These are phyloP conservation scores for Clivina fossor DNA, from an alignment of 2,888 invertebrate genomes.

Conservation along the genomic window DNA sequence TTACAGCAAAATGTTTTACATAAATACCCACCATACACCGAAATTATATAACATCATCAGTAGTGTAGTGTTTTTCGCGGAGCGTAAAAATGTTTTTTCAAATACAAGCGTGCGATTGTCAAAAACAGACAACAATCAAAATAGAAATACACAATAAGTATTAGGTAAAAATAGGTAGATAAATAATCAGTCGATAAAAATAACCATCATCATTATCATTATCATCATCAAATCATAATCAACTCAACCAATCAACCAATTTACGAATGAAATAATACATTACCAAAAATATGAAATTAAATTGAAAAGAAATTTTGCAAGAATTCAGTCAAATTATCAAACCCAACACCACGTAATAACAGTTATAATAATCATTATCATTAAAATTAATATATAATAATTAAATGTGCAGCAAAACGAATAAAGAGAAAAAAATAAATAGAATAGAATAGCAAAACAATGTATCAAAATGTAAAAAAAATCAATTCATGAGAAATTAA, in stretches of 20 bases:
- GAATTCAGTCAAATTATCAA: too few relatives aligned
- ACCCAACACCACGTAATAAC: conserved; percentile 2
- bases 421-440: background rate
- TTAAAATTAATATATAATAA: background rate
- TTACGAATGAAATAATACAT: too few relatives aligned
- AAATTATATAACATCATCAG: conserved; percentile 12
- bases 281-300: too few relatives aligned
- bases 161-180: conserved; percentile 46
- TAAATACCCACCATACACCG: conserved; percentile 20
- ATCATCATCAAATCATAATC: background rate
- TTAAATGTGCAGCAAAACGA: background rate
- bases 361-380: background rate
- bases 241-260: background rate
- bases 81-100: background rate
- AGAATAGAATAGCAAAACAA: background rate
- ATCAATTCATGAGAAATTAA: too few relatives aligned
- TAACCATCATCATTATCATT: background rate
- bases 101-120: conserved; percentile 26
- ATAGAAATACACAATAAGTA: conserved; percentile 7
- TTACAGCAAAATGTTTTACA: conserved; percentile 10
- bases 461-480: background rate
- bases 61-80: conserved; percentile 8
- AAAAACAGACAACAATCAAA: conserved; percentile 40
- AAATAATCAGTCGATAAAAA: conserved; percentile 39
- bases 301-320: too few relatives aligned